A percentile compares a stretch with the other conserved stretches of the same genome.
These are phyloP conservation scores for Tachyglossus aculeatus DNA, from an alignment of 2,797 vertebrate genomes.

Conservation along the genomic window DNA sequence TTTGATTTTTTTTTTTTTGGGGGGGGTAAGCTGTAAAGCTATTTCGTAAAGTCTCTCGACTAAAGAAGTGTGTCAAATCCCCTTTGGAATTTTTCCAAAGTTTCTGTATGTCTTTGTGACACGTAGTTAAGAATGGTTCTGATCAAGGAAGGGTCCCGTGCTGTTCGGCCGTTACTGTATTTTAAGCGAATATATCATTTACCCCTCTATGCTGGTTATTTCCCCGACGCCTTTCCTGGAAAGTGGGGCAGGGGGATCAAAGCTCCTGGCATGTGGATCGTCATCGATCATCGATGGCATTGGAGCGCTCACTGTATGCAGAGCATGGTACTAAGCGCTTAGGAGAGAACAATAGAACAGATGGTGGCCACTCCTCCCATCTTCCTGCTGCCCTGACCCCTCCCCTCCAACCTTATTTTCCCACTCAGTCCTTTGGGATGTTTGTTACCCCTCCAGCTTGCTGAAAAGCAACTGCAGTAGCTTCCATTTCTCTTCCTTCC, in stretches of 20 bases:
- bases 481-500: too few relatives aligned
- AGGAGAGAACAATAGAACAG: too few relatives aligned
- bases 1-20: not conserved
- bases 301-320: too few relatives aligned
- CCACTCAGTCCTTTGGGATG: too few relatives aligned
- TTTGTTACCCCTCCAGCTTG: too few relatives aligned
- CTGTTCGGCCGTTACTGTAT: not conserved
- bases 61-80: conserved; percentile 23
- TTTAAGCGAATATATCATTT: conserved; percentile 32
- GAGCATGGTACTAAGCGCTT: too few relatives aligned
- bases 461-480: too few relatives aligned
- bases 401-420: too few relatives aligned
- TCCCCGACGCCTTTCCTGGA: not conserved
- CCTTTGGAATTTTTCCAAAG: conserved; percentile 70
- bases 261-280: too few relatives aligned
- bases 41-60: conserved; percentile 9
- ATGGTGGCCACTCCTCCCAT: too few relatives aligned
- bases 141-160: not conserved
- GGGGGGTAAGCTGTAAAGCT: conserved; percentile 70
- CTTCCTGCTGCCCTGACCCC: too few relatives aligned
- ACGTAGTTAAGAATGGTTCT: conserved; percentile 3
- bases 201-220: not conserved
- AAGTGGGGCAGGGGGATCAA: not conserved
- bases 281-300: too few relatives aligned
- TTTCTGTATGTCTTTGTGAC: conserved; percentile 68